Percentiles rank a stretch among this genome's conserved stretches.
These are phyloP conservation scores for Epinotia demarniana DNA, from an alignment of 2,888 invertebrate genomes.

Conservation along the genomic window DNA sequence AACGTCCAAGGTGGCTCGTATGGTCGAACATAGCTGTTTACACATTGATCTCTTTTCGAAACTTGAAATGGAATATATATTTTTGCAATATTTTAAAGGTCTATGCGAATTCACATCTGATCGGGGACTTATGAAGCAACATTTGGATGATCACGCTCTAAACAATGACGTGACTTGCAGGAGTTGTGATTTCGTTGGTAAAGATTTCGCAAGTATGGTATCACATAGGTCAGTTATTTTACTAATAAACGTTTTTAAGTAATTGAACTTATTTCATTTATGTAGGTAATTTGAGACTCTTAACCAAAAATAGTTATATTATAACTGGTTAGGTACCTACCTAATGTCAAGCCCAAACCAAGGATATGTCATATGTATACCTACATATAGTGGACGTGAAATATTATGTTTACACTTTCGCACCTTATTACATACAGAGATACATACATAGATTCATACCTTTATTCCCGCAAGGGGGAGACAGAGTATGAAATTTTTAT, in stretches of 20 bases:
- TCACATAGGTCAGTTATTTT: slow-evolving; percentile 60
- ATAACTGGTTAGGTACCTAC: not conserved
- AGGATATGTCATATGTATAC: no score
- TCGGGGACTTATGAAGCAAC: slow-evolving; percentile 49
- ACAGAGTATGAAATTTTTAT: no score
- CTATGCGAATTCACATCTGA: slow-evolving; percentile 52
- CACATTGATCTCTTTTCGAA: no score
- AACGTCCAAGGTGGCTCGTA: no score
- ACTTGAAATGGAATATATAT: not conserved
- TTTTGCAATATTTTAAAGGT: slow-evolving; percentile 46
- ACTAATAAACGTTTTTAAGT: not conserved
- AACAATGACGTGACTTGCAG: slow-evolving; percentile 63
- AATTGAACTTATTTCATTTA: not conserved
- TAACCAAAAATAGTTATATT: not conserved
- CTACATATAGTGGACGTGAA: no score
- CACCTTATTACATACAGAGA: no score
- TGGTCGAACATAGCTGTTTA: not conserved
- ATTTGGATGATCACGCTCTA: slow-evolving; percentile 60
- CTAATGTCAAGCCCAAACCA: not conserved
- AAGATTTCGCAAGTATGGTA: slow-evolving; percentile 65
- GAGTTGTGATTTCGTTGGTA: slow-evolving; percentile 61
- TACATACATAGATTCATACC: no score
- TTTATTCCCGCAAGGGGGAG: no score
- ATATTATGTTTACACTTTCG: no score
- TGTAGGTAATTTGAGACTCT: not conserved